Percentiles rank a stretch among this genome's conserved stretches.
These are phyloP conservation scores for Palaemon carinicauda DNA, from an alignment of 1,140 invertebrate genomes.

Conservation along the genomic window DNA sequence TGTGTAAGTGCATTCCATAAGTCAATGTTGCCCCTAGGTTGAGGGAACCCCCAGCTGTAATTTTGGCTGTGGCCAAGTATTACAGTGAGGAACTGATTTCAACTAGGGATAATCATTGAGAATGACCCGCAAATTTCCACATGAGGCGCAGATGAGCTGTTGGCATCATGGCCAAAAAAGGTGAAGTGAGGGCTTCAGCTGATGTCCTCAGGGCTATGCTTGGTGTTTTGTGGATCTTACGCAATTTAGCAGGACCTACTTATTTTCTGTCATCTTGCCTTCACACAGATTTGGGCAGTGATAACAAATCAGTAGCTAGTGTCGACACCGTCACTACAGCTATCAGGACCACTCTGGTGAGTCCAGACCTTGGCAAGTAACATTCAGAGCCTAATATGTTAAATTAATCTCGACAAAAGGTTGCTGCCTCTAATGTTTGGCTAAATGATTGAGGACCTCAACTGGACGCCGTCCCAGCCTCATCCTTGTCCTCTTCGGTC, in stretches of 20 bases:
- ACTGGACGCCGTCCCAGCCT: conserved; percentile 46
- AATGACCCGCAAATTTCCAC: background rate
- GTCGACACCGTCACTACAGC: too few relatives aligned
- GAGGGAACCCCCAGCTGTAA: too few relatives aligned
- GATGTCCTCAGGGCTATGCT: conserved; percentile 41
- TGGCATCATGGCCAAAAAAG: conserved; percentile 13
- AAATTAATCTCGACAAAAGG: too few relatives aligned
- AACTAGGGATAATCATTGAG: background rate
- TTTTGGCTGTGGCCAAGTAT: too few relatives aligned
- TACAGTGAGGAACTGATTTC: too few relatives aligned
- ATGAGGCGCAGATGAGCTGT: background rate
- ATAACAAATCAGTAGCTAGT: too few relatives aligned
- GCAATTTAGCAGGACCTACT: background rate
- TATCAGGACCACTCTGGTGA: background rate
- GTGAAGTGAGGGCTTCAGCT: conserved; percentile 40
- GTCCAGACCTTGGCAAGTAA: background rate
- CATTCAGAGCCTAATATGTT: background rate
- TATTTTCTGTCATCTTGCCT: background rate
- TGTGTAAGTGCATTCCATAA: background rate
- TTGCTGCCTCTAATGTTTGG: background rate
- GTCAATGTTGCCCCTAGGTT: background rate
- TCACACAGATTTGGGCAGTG: background rate
- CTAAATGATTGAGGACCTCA: conserved; percentile 1
- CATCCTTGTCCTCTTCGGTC: conserved; percentile 50
- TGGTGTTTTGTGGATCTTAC: conserved; percentile 11